Evolutionary conservation across 2,113 vertebrate species (phyloP).

Genomic region (Ifrita kowaldi): DNA sequence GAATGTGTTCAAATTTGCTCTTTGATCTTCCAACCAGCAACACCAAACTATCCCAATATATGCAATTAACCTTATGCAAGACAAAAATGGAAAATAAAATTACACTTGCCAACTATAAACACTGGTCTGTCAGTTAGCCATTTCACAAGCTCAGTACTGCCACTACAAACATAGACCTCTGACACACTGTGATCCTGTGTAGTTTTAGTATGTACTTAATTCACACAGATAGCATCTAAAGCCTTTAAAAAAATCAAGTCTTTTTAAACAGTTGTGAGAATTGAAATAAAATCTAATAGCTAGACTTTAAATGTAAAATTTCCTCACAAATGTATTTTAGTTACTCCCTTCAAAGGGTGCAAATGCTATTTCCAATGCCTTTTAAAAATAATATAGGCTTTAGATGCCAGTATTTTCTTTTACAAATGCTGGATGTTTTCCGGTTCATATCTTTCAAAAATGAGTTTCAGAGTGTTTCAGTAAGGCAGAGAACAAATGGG

Average conservation of each 20-base stretch:
- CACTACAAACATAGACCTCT: neutral
- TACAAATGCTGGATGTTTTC: neutral
- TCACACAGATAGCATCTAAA: neutral
- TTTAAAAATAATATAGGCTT: neutral
- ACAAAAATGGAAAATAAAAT: neutral
- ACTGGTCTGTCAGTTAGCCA: neutral
- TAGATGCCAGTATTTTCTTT: neutral
- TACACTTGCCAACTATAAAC: neutral
- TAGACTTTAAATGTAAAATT: neutral
- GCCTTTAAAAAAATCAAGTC: neutral
- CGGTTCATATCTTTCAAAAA: neutral
- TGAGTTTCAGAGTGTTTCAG: neutral
- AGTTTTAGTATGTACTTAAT: rapidly evolving
- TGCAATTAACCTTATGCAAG: neutral
- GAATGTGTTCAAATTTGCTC: neutral
- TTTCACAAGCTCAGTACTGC: neutral
- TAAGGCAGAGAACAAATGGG: constrained; percentile 6
- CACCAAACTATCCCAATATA: rapidly evolving
- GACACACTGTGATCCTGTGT: neutral
- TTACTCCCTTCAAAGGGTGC: neutral
- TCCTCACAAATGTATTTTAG: neutral
- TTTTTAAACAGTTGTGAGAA: neutral
- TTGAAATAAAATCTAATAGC: neutral
- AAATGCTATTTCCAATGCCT: neutral
- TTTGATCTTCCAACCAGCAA: neutral